Base-by-base conservation (phyloP, 2,113 vertebrate genomes). In the Xerus inauris region DNA sequence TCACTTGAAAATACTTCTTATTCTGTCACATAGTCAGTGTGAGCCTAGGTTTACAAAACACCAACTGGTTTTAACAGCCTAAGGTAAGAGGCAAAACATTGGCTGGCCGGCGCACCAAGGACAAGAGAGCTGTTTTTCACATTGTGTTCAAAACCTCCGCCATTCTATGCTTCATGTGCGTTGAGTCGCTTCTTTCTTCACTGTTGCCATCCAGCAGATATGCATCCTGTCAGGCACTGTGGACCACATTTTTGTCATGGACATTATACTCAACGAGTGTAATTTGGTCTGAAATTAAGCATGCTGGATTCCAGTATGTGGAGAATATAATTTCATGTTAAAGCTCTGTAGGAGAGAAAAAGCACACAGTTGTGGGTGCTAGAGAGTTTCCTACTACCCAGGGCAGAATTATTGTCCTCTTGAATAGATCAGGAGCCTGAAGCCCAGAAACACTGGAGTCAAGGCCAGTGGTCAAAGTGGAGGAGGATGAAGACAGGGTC, bases 161-260 rank as follows among this genome's bases (percentile, higher is more conserved):
- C 6, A 1, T 76, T 57, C 3, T 32, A 0, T 69, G 6, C 32
- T 51, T 57, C 5, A 3, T n/a, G 49, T 13, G 20, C 14, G 17
- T 89, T 71, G 57, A 40, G 62, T 71, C 16, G 19, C 0, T 62
- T 89, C 93, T 84, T n/a, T 32, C 76, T 77, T 91, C 49, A n/a
- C 51, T 95, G n/a, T 19, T 32, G n/a, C 38, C 35, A 86, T 82
- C 47, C 24, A 54, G 26, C 26, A 42, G 57, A 38, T 51, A 38
- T 16, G 19, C 8, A 26, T 80, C 65, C n/a, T 32, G 0, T 47
- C 5, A 35, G 57, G 26, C 42, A 7, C 54, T 1, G 8, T 10
- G 26, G 40, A 3, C 71, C 3, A 22, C 73, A 71, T 51, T 38
- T 38, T 1, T 45, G 26, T 62, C n/a, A 40, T 67, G 17, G 82